phyloP scores from a whole-genome alignment of 92 coral and sea anemone genomes.

The Heliopora coerulea region DNA sequence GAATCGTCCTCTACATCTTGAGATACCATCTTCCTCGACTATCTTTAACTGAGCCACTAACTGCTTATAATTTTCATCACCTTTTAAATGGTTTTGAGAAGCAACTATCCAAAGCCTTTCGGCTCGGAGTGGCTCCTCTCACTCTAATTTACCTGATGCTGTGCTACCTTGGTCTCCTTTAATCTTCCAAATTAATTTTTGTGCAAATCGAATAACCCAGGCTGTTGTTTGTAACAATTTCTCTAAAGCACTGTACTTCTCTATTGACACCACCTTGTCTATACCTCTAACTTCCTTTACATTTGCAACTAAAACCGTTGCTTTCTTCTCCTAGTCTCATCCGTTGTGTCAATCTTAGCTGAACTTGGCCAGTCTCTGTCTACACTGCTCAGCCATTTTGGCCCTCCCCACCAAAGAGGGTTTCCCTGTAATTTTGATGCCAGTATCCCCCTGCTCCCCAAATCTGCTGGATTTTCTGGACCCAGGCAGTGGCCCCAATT shows the following conservation, averaged over 20 bases:
- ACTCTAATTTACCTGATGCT: background rate
- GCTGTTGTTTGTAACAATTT: slow-evolving; percentile 35
- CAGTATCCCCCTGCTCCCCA: slow-evolving; percentile 49
- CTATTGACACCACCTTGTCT: slow-evolving; percentile 4
- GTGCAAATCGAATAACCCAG: slow-evolving; percentile 28
- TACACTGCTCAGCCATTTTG: slow-evolving; percentile 6
- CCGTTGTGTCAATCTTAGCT: background rate
- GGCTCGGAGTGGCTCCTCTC: background rate
- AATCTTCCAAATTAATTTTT: background rate
- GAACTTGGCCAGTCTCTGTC: slow-evolving; percentile 3
- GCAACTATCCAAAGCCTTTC: background rate
- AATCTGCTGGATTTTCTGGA: slow-evolving; percentile 50
- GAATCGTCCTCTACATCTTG: slow-evolving; percentile 42
- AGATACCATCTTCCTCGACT: slow-evolving; percentile 13
- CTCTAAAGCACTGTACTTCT: slow-evolving; percentile 6
- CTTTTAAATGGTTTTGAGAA: background rate
- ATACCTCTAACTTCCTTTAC: background rate
- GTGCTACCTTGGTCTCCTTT: background rate
- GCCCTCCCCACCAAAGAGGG: slow-evolving; percentile 33
- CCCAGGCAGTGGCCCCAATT: slow-evolving; percentile 56
- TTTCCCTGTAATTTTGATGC: slow-evolving; percentile 50
- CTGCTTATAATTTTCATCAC: background rate
- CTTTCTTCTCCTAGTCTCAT: slow-evolving; percentile 1
- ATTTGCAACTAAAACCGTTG: background rate
- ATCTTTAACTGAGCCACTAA: slow-evolving; percentile 4